Percentiles rank a stretch among this genome's conserved stretches.
Evolutionary conservation across 2,113 vertebrate genomes (phyloP).

Genomic region (Lasiurus cinereus): DNA sequence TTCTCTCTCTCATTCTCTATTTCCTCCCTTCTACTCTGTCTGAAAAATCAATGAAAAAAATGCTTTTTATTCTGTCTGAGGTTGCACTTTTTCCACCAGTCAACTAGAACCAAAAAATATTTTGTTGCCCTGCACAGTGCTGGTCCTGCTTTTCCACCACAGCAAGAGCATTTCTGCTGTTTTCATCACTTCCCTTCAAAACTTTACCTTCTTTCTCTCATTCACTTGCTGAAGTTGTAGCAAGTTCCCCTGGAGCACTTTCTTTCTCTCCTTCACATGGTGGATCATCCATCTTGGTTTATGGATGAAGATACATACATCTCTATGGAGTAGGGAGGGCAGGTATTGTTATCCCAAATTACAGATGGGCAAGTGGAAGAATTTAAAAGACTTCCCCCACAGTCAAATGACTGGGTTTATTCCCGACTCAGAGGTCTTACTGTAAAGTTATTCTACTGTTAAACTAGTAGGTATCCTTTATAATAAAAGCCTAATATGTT

Average conservation of each 20-base stretch:
- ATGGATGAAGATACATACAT: neutral
- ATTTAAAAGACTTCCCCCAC: neutral
- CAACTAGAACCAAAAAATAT: neutral
- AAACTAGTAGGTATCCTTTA: neutral
- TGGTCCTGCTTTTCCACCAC: neutral
- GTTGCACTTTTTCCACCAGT: neutral
- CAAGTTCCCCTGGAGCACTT: neutral
- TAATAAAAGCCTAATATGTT: too few species aligned
- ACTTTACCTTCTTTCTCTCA: neutral
- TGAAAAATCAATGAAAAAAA: too few species aligned
- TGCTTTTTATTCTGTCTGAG: neutral
- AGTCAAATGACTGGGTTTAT: neutral
- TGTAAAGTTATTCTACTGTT: neutral
- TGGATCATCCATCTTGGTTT: neutral
- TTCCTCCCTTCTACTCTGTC: too few species aligned
- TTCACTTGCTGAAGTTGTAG: neutral
- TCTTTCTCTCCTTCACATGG: neutral
- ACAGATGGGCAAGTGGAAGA: neutral
- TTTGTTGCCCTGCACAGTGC: neutral
- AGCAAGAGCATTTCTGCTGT: neutral
- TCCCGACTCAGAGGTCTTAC: neutral
- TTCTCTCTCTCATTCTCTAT: too few species aligned
- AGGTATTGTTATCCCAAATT: neutral
- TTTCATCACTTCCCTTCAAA: neutral
- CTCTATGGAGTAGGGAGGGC: neutral